Evolutionary conservation across 2,113 vertebrate genomes (phyloP), one percentile per base, ranked within the genome.

Genomic region (Alligator mississippiensis): DNA sequence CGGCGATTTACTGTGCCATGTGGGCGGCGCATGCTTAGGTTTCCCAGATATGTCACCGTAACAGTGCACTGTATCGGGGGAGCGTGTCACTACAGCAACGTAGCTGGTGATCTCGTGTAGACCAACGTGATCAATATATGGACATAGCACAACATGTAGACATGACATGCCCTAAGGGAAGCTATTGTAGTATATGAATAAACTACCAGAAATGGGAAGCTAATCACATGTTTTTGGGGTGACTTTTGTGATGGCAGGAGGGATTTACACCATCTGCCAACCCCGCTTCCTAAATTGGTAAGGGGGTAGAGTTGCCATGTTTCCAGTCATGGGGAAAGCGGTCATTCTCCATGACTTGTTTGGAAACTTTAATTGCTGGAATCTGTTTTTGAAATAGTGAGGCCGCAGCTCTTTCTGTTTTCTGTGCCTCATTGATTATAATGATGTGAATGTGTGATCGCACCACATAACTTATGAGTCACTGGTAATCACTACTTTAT

Each of bases 341-440:
- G 95, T 92, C 90, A 18, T 14, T 96, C 85, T 87, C 80, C 94
- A 75, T 97, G 97, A 97, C 90, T 97, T 96, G 97, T 93, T 91
- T 95, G 93, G 82, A 87, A 93, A 93, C 90, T 89, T 34, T 34
- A 93, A 96, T 97, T 97, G 90, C 86, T 94, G 63, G 75, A 90
- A 79, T 16, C 82, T 60, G 85, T 94, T 85, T 95, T 82, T 87
- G 93, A 92, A 93, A 75, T 84, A 92, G 72, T 72, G 83, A 80
- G 92, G 93, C 88, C 93, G 93, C 94, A 96, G 95, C 84, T 96
- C 63, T 92, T 90, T 87, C 83, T 96, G 91, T 95, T 87, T 93
- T 93, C 83, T 93, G 74, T 87, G 75, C 61, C 10, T 61, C 81
- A 70, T 96, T 96, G 95, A 92, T 95, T 93, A 79, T 93, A 93